Base-by-base conservation (phyloP, 2,797 vertebrate species). In the Oreochromis grahami region DNA sequence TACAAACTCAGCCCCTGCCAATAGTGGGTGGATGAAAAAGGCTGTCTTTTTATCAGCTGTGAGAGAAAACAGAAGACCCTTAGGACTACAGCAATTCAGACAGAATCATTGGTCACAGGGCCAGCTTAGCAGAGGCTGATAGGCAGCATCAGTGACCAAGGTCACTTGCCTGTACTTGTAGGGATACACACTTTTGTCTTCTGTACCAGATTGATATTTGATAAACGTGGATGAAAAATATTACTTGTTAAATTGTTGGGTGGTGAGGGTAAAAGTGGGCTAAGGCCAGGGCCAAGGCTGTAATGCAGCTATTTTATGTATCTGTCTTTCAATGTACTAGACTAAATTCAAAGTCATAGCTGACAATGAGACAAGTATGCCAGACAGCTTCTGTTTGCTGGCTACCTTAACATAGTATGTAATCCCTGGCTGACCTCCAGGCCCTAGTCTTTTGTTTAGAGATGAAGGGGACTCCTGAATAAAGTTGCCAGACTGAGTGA, bases 61-160 rank as follows among this genome's bases (percentile, higher is more conserved):
- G 56, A 43, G 32, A 85, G 74, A 76, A 80, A 78, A 58, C 84
- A 83, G 81, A 79, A 81, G 84, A 82, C 60, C 79, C 36, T 38
- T 4, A 68, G 68, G 86, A 74, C 58, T 29, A 29, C 43, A 77
- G 41, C 55, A 45, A 74, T 84, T 86, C 56, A 87, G 55, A 78
- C 52, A 43, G 7, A 55, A 85, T 34, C 74, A 72, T 3, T 77
- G 87, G 79, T 84, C 86, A 86, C 76, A 80, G 81, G 26, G 48
- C 38, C n/a, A 83, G 53, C 56, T 65, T 81, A 77, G 56, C 60
- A 34, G 52, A 29, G 15, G 55, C 68, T 55, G n/a, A 74, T 48
- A 83, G 79, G 72, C 34, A 74, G 13, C 5, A 68, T 83, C 65
- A 76, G 26, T 60, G 50, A 51, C 74, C 29, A 32, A 80, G 65